Conservation (phyloP, 2,113 vertebrate genomes). For the Chlorodrepanis virens region DNA sequence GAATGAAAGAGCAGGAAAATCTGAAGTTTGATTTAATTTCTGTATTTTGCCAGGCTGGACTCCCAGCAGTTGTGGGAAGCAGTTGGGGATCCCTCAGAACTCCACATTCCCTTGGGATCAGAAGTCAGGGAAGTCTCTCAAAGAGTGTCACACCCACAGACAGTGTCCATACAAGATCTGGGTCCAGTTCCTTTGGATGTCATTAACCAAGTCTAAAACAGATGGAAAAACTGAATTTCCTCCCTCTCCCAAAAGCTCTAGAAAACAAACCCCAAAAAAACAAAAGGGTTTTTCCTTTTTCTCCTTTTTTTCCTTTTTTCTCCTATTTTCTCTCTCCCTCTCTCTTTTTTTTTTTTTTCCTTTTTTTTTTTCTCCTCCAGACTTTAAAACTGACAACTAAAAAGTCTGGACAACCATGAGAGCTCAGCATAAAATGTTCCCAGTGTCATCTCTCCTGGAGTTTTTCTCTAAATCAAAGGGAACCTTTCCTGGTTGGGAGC, state of each 20-base stretch:
- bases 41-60: not conserved
- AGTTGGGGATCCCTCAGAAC: not conserved
- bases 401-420: not conserved
- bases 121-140: not conserved
- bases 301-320: too few species aligned
- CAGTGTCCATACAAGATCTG: not conserved
- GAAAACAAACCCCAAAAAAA: not conserved
- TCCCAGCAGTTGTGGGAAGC: not conserved
- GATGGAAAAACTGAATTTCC: not conserved
- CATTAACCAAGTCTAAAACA: not conserved
- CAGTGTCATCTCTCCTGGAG: not conserved
- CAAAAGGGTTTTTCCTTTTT: not conserved
- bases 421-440: not conserved
- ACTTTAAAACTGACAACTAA: not conserved
- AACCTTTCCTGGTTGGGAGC: not conserved
- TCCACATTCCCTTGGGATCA: not conserved
- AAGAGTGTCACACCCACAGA: not conserved
- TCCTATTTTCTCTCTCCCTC: too few species aligned
- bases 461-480: not conserved
- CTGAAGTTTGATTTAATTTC: not conserved
- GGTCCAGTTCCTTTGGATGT: not conserved
- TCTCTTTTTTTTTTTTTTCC: rapidly evolving
- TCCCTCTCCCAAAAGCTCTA: not conserved
- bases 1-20: not conserved
- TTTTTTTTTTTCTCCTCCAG: too few species aligned